A percentile compares a stretch with the other conserved stretches of the same genome.
phyloP scores from a whole-genome alignment of 1,140 invertebrate species.

The Oncopodura yosiiana region DNA sequence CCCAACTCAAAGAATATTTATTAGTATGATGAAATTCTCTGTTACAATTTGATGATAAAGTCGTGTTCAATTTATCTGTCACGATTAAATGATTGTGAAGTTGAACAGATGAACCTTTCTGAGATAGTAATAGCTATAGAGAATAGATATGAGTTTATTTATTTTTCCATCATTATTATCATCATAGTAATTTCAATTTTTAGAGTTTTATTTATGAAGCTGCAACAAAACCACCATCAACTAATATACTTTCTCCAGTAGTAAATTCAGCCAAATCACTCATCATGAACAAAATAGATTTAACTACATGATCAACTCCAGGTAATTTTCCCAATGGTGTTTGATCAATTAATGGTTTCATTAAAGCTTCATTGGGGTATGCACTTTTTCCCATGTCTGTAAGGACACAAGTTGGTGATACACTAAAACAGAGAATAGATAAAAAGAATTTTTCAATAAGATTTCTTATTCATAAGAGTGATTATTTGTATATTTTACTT shows the following conservation, averaged over 20 bases:
- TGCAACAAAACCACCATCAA: constrained; percentile 10
- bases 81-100: too few relatives aligned
- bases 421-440: neutral
- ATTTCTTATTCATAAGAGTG: constrained; percentile 4
- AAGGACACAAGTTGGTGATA: too few relatives aligned
- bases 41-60: too few relatives aligned
- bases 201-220: too few relatives aligned
- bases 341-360: constrained; percentile 7
- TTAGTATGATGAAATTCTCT: too few relatives aligned
- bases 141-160: too few relatives aligned
- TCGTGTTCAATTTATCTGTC: too few relatives aligned
- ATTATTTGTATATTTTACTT: neutral
- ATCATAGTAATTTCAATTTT: too few relatives aligned
- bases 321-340: neutral
- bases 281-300: constrained; percentile 5
- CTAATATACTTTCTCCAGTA: constrained; percentile 9
- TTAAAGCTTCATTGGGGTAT: neutral
- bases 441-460: neutral
- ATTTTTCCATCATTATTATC: too few relatives aligned
- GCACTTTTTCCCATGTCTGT: neutral
- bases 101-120: too few relatives aligned
- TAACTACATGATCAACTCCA: neutral
- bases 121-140: too few relatives aligned
- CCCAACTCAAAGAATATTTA: too few relatives aligned
- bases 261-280: neutral